These are phyloP conservation scores for Aurelia sp. DNA, from an alignment of 30 jellyfish, hydroid and myxozoan species.

Conservation along the genomic window DNA sequence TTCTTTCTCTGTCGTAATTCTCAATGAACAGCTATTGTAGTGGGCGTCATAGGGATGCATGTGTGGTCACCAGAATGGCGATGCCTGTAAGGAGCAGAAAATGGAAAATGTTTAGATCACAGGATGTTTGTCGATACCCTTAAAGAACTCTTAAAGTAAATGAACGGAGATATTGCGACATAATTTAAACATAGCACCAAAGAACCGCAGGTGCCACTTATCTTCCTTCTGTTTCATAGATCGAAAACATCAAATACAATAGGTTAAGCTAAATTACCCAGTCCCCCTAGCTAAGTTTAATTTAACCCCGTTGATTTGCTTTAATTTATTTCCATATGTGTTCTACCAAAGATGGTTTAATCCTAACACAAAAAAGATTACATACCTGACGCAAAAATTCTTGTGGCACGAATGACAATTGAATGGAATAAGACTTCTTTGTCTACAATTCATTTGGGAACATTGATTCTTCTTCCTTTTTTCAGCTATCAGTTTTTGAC, in stretches of 20 bases:
- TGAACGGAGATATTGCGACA: too few species aligned
- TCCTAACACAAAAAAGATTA: neutral
- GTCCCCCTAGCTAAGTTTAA: too few species aligned
- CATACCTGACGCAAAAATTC: slow-evolving; percentile 60
- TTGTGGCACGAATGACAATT: slow-evolving; percentile 44
- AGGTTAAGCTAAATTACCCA: too few species aligned
- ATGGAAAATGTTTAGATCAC: neutral
- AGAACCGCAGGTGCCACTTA: too few species aligned
- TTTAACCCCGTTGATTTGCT: too few species aligned
- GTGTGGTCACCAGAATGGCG: slow-evolving; percentile 75
- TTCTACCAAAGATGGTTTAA: too few species aligned
- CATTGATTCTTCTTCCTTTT: slow-evolving; percentile 60
- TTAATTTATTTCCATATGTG: too few species aligned
- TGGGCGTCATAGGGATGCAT: slow-evolving; percentile 40
- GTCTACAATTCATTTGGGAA: slow-evolving; percentile 53
- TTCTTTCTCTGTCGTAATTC: neutral
- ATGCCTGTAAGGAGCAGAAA: slow-evolving; percentile 34
- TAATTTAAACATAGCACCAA: too few species aligned
- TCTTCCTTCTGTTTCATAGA: too few species aligned
- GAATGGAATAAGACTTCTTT: slow-evolving; percentile 51
- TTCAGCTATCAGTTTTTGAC: slow-evolving; percentile 33
- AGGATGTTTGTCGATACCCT: neutral
- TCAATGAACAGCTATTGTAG: slow-evolving; percentile 43
- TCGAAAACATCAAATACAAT: too few species aligned
- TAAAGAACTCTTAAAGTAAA: too few species aligned